These are phyloP conservation scores for Zaprionus gabonicus DNA, from an alignment of 1,140 invertebrate species.

Conservation along the genomic window DNA sequence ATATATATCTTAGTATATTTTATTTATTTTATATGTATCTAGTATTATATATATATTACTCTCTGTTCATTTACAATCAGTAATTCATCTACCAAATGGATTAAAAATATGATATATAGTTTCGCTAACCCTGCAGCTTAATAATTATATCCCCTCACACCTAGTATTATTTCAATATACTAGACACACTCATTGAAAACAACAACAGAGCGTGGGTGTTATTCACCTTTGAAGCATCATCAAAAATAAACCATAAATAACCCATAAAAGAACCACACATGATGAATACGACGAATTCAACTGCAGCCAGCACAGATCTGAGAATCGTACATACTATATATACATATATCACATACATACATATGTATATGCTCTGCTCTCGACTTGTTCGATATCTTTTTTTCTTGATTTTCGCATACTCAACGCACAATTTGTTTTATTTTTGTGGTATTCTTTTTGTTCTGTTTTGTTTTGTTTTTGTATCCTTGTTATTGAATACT, in stretches of 20 bases:
- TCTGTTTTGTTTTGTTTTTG: conserved; percentile 29
- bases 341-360: background rate
- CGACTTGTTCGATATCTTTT: background rate
- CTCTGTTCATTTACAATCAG: background rate
- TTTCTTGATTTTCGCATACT: background rate
- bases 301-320: conserved; percentile 14
- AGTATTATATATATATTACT: too few species aligned
- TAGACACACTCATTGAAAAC: conserved; percentile 1
- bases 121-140: conserved; percentile 8
- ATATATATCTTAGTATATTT: too few species aligned
- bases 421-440: conserved; percentile 14
- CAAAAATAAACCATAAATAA: conserved; percentile 52
- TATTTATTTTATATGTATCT: too few species aligned
- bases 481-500: conserved; percentile 66
- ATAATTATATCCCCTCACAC: conserved; percentile 1
- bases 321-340: background rate
- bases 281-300: conserved; percentile 32
- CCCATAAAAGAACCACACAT: conserved; percentile 23
- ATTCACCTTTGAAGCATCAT: conserved; percentile 56
- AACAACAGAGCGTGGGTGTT: conserved; percentile 43
- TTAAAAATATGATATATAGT: conserved; percentile 8
- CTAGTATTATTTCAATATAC: background rate
- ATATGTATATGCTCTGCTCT: conserved; percentile 8
- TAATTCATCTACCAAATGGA: background rate
- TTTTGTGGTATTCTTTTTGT: conserved; percentile 14